Percentiles rank a stretch among this genome's conserved stretches.
Conservation (phyloP, 2,113 vertebrate genomes). For the Actinemys pallida region DNA sequence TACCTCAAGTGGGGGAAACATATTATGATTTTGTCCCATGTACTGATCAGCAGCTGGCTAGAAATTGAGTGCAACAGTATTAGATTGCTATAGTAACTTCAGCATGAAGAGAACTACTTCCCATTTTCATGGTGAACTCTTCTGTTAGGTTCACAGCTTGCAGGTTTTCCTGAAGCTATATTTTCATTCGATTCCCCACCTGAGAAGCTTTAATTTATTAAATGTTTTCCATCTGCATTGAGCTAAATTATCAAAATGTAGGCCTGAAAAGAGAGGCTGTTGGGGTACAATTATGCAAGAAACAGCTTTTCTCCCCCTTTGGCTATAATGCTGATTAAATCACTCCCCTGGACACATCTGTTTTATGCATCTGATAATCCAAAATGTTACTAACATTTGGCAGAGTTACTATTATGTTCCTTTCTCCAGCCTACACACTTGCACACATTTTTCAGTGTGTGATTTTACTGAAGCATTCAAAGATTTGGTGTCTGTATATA, state of each 20-base stretch:
- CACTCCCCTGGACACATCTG: not conserved
- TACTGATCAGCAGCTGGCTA: not conserved
- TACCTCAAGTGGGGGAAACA: not conserved
- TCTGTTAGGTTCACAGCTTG: not conserved
- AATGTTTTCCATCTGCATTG: not conserved
- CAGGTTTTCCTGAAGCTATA: not conserved
- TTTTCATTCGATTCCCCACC: not conserved
- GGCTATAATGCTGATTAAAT: not conserved
- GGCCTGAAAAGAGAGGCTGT: not conserved
- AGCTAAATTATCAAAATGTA: not conserved
- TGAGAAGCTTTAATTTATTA: not conserved
- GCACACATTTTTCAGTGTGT: accelerated
- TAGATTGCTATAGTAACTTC: not conserved
- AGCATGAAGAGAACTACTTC: accelerated
- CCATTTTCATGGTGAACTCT: not conserved
- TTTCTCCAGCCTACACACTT: not conserved
- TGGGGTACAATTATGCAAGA: not conserved
- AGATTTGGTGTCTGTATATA: constrained; percentile 18
- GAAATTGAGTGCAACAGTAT: not conserved
- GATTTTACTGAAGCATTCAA: constrained; percentile 1
- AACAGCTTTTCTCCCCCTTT: not conserved
- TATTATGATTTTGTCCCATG: not conserved
- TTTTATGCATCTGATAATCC: not conserved
- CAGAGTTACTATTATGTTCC: not conserved
- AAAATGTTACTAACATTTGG: not conserved